Conservation (phyloP, 2,888 invertebrate species). For the Aspidiotus rigidus region DNA sequence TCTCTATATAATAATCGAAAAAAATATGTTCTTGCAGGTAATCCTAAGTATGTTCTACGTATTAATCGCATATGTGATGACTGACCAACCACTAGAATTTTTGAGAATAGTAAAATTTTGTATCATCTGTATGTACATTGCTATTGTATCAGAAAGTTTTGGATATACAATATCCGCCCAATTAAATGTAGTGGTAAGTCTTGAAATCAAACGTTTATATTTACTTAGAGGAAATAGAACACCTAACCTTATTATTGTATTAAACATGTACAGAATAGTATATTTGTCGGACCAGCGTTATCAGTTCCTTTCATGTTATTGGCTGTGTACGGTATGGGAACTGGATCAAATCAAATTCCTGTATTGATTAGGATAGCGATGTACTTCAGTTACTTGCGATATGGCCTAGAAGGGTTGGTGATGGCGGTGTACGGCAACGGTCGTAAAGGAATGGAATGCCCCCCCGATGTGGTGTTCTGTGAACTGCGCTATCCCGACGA, state of each 20-base stretch:
- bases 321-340: conserved; percentile 79
- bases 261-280: conserved; percentile 56
- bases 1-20: conserved; percentile 2
- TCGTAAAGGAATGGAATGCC: conserved; percentile 69
- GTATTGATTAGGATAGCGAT: conserved; percentile 65
- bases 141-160: conserved; percentile 68
- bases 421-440: conserved; percentile 82
- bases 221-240: not conserved
- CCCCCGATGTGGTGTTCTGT: conserved; percentile 50
- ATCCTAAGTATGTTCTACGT: conserved; percentile 59
- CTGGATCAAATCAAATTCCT: conserved; percentile 61
- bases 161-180: conserved; percentile 65
- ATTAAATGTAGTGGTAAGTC: conserved; percentile 65
- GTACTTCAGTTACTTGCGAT: conserved; percentile 78
- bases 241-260: not conserved
- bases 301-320: conserved; percentile 80
- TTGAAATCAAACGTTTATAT: not conserved
- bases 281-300: conserved; percentile 80
- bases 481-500: conserved; percentile 40
- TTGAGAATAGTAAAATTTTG: conserved; percentile 60
- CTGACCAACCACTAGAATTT: conserved; percentile 65
- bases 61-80: conserved; percentile 60
- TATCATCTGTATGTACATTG: conserved; percentile 58
- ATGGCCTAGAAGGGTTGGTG: conserved; percentile 86
- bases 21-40: conserved; percentile 40